Evolutionary conservation across 2,888 invertebrate genomes (phyloP).

Genomic region (Hemistola chrysoprasaria): DNA sequence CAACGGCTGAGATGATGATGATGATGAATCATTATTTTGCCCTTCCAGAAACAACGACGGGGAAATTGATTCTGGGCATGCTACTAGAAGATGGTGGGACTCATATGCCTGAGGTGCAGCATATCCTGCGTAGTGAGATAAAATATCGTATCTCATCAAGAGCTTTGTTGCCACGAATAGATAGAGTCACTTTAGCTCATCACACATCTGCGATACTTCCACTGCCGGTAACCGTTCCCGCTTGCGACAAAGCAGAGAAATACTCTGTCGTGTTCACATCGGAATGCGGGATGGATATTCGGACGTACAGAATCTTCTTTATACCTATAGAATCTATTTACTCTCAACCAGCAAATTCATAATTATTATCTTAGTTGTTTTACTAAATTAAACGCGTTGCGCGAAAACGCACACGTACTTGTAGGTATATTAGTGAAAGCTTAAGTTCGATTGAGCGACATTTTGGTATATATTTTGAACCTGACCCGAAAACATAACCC

Average conservation of each 20-base stretch:
- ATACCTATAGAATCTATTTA: slow-evolving; percentile 36
- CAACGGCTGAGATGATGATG: no score
- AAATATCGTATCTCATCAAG: slow-evolving; percentile 55
- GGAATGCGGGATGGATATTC: slow-evolving; percentile 70
- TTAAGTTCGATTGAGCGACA: no score
- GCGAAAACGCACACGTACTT: no score
- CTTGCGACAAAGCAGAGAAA: slow-evolving; percentile 53
- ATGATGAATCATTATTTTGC: no score
- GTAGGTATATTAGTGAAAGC: no score
- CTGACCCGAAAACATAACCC: no score
- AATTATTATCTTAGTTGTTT: no score
- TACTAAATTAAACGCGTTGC: no score
- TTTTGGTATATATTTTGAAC: no score
- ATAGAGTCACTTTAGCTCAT: slow-evolving; percentile 50
- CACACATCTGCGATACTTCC: slow-evolving; percentile 51
- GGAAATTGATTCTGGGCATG: slow-evolving; percentile 61
- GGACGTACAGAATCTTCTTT: slow-evolving; percentile 64
- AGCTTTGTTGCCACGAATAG: slow-evolving; percentile 47
- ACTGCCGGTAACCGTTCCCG: slow-evolving; percentile 55
- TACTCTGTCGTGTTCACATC: slow-evolving; percentile 65
- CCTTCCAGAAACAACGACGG: slow-evolving; percentile 63
- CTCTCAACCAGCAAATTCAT: not conserved
- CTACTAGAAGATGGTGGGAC: slow-evolving; percentile 64
- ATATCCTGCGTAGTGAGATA: slow-evolving; percentile 54
- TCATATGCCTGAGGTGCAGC: slow-evolving; percentile 58